Conservation (phyloP, 2,888 invertebrate genomes). For the Abrostola triplasia region DNA sequence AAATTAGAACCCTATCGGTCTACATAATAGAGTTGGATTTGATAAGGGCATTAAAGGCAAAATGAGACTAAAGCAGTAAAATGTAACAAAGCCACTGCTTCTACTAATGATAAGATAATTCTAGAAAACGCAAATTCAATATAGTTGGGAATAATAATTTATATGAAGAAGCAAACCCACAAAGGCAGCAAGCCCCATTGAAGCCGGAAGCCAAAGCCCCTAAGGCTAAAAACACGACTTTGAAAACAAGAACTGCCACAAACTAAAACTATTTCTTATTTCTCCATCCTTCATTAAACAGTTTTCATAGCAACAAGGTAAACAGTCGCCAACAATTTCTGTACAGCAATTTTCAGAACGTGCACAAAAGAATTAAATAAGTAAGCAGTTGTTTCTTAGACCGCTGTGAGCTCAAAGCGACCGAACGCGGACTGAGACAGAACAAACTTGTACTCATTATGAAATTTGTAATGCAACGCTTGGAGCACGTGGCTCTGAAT, state of each 20-base stretch:
- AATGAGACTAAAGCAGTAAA: too few species aligned
- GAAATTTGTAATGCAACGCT: constrained; percentile 67
- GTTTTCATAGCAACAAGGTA: constrained; percentile 41
- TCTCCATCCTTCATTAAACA: constrained; percentile 23
- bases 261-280: constrained; percentile 10
- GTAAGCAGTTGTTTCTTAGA: constrained; percentile 57
- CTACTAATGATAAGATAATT: too few species aligned
- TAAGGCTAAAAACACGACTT: constrained; percentile 3
- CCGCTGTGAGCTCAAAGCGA: constrained; percentile 46
- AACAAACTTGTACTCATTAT: constrained; percentile 57
- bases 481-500: constrained; percentile 42
- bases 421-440: constrained; percentile 40
- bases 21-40: too few species aligned
- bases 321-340: constrained; percentile 56
- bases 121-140: too few species aligned
- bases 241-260: constrained; percentile 2
- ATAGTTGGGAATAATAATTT: too few species aligned
- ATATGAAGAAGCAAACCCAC: too few species aligned
- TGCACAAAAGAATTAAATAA: constrained; percentile 69
- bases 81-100: too few species aligned
- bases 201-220: neutral
- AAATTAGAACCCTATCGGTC: too few species aligned
- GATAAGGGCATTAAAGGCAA: too few species aligned
- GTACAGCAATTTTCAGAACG: constrained; percentile 61
- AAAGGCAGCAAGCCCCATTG: too few species aligned